Percentiles rank a stretch among this genome's conserved stretches.
These are phyloP conservation scores for Uloborus plumipes DNA, from an alignment of 2,888 invertebrate species.

Conservation along the genomic window DNA sequence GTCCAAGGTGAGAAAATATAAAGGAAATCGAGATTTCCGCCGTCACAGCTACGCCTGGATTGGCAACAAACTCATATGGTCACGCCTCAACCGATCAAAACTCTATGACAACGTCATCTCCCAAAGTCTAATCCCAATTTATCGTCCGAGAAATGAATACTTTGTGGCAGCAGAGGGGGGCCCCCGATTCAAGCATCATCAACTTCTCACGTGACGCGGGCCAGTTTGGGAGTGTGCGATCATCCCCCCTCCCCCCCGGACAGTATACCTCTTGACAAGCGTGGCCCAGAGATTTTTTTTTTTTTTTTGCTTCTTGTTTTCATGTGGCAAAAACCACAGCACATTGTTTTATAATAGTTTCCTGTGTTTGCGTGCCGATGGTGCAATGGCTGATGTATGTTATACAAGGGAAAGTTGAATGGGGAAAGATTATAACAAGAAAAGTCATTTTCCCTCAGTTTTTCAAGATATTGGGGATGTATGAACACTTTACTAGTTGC, in stretches of 20 bases:
- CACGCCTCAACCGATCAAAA: no score
- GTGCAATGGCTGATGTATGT: background rate
- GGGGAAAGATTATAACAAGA: no score
- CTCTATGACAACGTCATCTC: background rate
- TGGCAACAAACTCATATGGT: no score
- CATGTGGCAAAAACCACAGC: constrained; percentile 2
- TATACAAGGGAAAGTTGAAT: constrained; percentile 17
- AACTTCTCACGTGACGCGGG: constrained; percentile 7
- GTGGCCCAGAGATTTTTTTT: background rate
- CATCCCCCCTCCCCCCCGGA: background rate
- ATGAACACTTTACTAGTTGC: no score
- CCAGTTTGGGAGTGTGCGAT: background rate
- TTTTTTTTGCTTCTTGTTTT: constrained; percentile 1
- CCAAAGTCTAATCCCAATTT: constrained; percentile 20
- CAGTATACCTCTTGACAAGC: background rate
- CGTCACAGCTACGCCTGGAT: no score
- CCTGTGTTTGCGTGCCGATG: constrained; percentile 27
- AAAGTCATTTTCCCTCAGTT: no score
- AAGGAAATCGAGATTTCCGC: no score
- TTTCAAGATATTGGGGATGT: no score
- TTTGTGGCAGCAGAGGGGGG: constrained; percentile 1
- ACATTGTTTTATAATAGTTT: constrained; percentile 33
- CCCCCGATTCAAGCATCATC: background rate
- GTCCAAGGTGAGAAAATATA: no score
- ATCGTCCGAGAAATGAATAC: constrained; percentile 14